Base-by-base conservation (phyloP, 2,888 invertebrate genomes). In the Phrixothrix hirtus region DNA sequence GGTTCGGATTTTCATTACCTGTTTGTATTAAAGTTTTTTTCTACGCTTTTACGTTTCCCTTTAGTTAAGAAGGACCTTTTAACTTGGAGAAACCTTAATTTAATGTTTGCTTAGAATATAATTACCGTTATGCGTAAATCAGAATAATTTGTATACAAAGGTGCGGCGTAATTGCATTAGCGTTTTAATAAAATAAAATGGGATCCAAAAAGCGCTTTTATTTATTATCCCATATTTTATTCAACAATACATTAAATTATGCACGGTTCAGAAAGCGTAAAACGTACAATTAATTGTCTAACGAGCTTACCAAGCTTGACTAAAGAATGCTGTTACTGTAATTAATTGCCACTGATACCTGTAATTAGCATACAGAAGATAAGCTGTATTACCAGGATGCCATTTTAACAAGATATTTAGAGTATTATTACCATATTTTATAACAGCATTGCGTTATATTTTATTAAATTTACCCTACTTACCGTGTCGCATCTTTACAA, bases 321-420 rank as follows among this genome's bases (percentile, higher is more conserved):
- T 56, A 53, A 66, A 64, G 62, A 64, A 58, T 60, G 58, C 60
- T 61, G 62, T 66, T 62, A 61, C 57, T 52, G 55, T 65, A 67
- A 67, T 67, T 67, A 67, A 67, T 67, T 64, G 63, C 58, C 60
- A 64, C 58, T 62, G 65, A 66, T 67, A 66, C 49, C 36, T 13
- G 17, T 37, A 38, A 61, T 58, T 61, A 54, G 31, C 56, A 62
- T 59, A 59, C 49, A 43, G 51, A 41, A 37, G 42, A 43, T 39
- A 46, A 44, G 46, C 16, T 47, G 50, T 42, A 50, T 38, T 50
- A 31, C 15, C 38, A 44, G 36, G 37, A 43, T 44, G 44, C 44
- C 44, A 44, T 36, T 38, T 16, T 26, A 16, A 42, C 42, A 49
- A 36, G 10, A 25, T 31, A 31, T 15, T 16, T 11, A 31, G 17